These are phyloP conservation scores for Nomada fucata DNA, from an alignment of 2,888 invertebrate genomes.

Conservation along the genomic window DNA sequence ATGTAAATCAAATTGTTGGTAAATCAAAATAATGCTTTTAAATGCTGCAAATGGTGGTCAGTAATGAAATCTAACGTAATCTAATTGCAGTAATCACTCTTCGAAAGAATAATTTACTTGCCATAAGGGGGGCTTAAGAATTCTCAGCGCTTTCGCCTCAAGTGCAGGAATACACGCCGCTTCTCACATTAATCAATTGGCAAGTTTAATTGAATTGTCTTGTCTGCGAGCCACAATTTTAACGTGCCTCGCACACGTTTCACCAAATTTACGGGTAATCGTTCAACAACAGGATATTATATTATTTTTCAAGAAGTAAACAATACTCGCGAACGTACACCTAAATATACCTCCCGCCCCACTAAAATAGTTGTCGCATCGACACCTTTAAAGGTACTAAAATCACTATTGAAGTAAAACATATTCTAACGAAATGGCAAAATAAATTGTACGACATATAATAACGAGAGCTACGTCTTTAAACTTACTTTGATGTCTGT, in stretches of 20 bases:
- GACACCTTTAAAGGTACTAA: no score
- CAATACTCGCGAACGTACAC: no score
- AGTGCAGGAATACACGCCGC: constrained; percentile 43
- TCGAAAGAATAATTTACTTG: constrained; percentile 12
- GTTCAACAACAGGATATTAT: neutral
- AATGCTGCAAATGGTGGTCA: neutral
- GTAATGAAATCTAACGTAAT: neutral
- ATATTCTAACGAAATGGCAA: no score
- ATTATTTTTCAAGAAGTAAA: neutral
- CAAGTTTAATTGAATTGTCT: constrained; percentile 78
- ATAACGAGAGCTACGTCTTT: no score
- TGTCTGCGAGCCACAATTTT: constrained; percentile 73
- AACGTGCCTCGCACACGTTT: constrained; percentile 34
- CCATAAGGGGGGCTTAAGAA: constrained; percentile 32
- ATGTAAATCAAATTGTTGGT: no score
- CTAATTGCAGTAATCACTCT: neutral
- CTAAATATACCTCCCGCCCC: no score
- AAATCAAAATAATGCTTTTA: neutral
- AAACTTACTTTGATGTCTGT: no score
- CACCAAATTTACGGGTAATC: constrained; percentile 18
- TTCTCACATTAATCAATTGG: constrained; percentile 77
- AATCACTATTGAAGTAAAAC: no score
- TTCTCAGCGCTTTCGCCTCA: constrained; percentile 37
- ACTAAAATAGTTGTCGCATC: no score
- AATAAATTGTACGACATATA: no score